These are phyloP conservation scores for Drosophila maculinotata DNA, from an alignment of 2,888 invertebrate species.

Conservation along the genomic window DNA sequence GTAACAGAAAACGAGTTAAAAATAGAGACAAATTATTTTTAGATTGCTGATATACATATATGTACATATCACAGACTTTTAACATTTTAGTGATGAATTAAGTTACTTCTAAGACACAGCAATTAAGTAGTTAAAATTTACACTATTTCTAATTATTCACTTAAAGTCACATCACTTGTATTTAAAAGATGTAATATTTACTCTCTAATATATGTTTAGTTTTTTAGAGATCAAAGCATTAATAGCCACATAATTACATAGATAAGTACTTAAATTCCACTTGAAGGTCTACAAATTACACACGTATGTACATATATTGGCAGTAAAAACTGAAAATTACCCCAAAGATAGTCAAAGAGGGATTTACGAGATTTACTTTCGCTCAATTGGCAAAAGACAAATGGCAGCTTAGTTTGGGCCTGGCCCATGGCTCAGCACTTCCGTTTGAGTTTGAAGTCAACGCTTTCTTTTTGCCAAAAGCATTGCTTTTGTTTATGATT, in stretches of 20 bases:
- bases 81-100: too few species aligned
- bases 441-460: slow-evolving; percentile 62
- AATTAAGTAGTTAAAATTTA: too few species aligned
- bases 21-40: background rate
- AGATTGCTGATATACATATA: background rate
- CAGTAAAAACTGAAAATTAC: background rate
- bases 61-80: too few species aligned
- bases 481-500: slow-evolving; percentile 56
- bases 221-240: too few species aligned
- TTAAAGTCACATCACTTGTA: too few species aligned
- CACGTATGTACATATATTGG: background rate
- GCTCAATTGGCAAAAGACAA: slow-evolving; percentile 49
- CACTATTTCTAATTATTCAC: too few species aligned
- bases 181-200: too few species aligned
- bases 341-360: background rate
- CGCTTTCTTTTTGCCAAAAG: slow-evolving; percentile 68
- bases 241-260: too few species aligned
- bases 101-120: too few species aligned
- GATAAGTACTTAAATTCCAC: too few species aligned
- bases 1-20: background rate
- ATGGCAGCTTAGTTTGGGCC: slow-evolving; percentile 27
- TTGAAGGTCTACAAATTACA: background rate
- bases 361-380: slow-evolving; percentile 51
- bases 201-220: too few species aligned
- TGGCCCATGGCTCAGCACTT: slow-evolving; percentile 46